Percentiles rank a stretch among this genome's conserved stretches.
Evolutionary conservation across 2,797 vertebrate genomes (phyloP).

Genomic region (Lacerta bilineata): DNA sequence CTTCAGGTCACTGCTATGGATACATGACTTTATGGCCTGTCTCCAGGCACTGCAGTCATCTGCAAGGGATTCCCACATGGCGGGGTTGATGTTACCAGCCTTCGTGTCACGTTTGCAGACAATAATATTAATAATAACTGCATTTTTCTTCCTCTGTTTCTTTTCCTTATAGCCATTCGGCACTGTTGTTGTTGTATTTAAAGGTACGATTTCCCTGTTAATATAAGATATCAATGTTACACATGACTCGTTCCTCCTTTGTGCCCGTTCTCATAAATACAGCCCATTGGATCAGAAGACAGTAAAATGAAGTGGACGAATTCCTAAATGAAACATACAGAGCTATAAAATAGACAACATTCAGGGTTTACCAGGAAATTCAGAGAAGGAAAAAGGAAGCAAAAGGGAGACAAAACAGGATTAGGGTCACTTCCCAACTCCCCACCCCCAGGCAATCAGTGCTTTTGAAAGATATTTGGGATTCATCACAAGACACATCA

Average conservation of each 20-base stretch:
- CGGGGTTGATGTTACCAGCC: too few species aligned
- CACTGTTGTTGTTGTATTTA: conserved; percentile 7
- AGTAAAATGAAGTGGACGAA: conserved; percentile 21
- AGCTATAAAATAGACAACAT: conserved; percentile 27
- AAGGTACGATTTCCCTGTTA: not conserved
- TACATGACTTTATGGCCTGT: too few species aligned
- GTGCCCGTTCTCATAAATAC: not conserved
- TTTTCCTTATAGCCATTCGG: not conserved
- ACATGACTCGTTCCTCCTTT: not conserved
- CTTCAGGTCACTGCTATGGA: too few species aligned
- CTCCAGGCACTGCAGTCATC: too few species aligned
- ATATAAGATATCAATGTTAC: conserved; percentile 32
- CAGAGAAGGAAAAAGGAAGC: conserved; percentile 9
- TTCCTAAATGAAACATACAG: conserved; percentile 7
- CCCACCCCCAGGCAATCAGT: not conserved
- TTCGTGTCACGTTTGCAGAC: too few species aligned
- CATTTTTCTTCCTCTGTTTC: not conserved
- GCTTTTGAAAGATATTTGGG: conserved; percentile 16
- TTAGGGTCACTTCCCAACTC: not conserved
- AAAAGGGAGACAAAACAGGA: not conserved
- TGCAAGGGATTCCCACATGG: too few species aligned
- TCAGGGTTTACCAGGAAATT: conserved; percentile 26
- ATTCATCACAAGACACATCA: not conserved
- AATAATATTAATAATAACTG: not conserved
- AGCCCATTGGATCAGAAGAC: conserved; percentile 28